Evolutionary conservation across 2,797 vertebrate species (phyloP), one percentile per base, ranked within the genome.

Genomic region (Peromyscus attwateri): DNA sequence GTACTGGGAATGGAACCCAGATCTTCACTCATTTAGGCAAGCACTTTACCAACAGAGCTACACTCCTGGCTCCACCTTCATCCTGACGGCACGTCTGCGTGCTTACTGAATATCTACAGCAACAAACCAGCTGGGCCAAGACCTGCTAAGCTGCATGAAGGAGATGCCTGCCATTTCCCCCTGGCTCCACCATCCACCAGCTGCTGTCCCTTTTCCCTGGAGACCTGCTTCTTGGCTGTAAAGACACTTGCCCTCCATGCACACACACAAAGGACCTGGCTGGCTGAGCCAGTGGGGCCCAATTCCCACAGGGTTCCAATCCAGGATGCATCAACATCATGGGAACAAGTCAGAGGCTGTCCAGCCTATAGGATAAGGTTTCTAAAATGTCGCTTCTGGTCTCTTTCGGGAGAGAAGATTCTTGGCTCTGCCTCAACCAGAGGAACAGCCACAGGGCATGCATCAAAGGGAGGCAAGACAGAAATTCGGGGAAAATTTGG

Each of bases 361-460:
- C 19, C 46, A 25, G 66, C 19, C 43, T n/a, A n/a, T 31, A 70
- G 64, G 13, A 6, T 70, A 70, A 52, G 66, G 21, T 52, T 46
- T 52, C 66, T 71, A 87, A 46, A 37, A 27, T 23, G 3, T 70
- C 13, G 1, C 12, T 68, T 87, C 16, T 82, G 92, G 11, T 95
- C 97, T 90, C 10, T 66, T 31, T 13, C 6, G 49, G 79, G 81
- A 79, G 87, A 97, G 55, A 96, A 96, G 88, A 95, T 68, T 27
- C 25, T 37, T 57, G 37, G 49, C 71, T 83, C 76, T 95, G 88
- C 75, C 95, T 95, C 60, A 46, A 57, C 76, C 94, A 68, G 71
- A 52, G 27, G 6, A 23, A 52, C 0, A 13, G 52, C 46, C 49
- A 1, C 29, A 9, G 2, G 21, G 14, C 16, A 34, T 3, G 3